phyloP scores from a whole-genome alignment of 2,113 vertebrate genomes.

The Daphoenositta chrysoptera region DNA sequence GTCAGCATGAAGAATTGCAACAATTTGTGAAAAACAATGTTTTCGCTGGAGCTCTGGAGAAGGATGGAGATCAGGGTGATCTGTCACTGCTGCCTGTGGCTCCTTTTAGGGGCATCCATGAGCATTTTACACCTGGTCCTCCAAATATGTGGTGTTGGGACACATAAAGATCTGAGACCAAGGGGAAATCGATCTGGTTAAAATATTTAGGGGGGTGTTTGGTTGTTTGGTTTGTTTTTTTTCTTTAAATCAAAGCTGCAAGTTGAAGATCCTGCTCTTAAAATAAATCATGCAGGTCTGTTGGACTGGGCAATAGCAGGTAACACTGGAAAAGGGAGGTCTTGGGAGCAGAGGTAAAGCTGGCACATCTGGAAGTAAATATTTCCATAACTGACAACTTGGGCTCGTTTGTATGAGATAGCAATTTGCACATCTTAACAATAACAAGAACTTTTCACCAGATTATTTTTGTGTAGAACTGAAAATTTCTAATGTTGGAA shows the following conservation, averaged over 20 bases:
- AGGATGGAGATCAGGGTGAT: not conserved
- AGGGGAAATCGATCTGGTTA: not conserved
- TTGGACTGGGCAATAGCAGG: not conserved
- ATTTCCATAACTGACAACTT: not conserved
- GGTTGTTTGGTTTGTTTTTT: accelerated
- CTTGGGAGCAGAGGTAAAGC: not conserved
- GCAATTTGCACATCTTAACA: not conserved
- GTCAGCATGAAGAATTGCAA: not conserved
- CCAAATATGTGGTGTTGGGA: not conserved
- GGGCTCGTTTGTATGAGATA: not conserved
- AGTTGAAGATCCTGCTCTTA: not conserved
- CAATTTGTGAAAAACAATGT: not conserved
- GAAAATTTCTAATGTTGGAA: not conserved
- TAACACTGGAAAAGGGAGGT: not conserved
- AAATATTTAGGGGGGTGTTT: not conserved
- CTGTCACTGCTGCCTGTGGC: not conserved
- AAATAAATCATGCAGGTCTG: not conserved
- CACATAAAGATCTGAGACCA: not conserved
- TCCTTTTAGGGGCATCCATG: not conserved
- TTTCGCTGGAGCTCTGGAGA: not conserved
- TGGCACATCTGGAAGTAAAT: not conserved
- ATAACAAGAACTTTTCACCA: not conserved
- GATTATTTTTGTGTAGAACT: not conserved
- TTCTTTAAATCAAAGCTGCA: not conserved
- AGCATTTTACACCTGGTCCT: not conserved